Conservation (phyloP, 2,113 vertebrate species). For the Elephas maximus region DNA sequence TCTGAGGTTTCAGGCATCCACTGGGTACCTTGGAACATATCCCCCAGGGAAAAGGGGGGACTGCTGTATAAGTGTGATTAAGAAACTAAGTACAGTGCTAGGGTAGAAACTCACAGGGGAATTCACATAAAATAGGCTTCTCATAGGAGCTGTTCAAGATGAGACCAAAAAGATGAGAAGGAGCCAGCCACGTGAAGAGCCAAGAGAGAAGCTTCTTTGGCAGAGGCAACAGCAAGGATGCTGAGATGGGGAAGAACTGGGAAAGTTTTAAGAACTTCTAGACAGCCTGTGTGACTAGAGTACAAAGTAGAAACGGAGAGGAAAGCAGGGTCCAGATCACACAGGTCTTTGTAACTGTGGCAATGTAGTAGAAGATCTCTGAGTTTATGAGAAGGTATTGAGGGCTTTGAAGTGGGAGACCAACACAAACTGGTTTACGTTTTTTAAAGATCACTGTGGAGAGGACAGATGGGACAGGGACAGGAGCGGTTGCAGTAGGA, state of each 20-base stretch:
- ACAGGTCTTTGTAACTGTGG: not conserved
- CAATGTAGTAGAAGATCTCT: not conserved
- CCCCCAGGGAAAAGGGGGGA: too few species aligned
- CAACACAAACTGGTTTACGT: not conserved
- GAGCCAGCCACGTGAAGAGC: not conserved
- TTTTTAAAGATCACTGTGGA: not conserved
- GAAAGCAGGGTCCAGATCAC: not conserved
- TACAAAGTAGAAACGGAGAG: not conserved
- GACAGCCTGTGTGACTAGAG: not conserved
- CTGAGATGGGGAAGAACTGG: not conserved
- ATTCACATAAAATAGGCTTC: not conserved
- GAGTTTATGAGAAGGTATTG: not conserved
- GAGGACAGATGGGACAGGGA: not conserved
- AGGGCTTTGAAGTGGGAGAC: not conserved
- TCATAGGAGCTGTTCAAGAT: not conserved
- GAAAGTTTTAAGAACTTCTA: not conserved
- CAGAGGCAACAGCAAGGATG: not conserved
- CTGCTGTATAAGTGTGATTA: not conserved
- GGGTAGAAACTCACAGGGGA: not conserved
- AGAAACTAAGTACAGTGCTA: not conserved
- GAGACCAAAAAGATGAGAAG: not conserved
- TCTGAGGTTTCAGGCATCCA: too few species aligned
- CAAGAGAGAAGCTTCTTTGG: not conserved
- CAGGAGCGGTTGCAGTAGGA: not conserved
- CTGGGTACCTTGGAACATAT: too few species aligned